Evolutionary conservation across 2,888 invertebrate genomes (phyloP), one percentile per base, ranked within the genome.

Genomic region (Microplitis deprimator): DNA sequence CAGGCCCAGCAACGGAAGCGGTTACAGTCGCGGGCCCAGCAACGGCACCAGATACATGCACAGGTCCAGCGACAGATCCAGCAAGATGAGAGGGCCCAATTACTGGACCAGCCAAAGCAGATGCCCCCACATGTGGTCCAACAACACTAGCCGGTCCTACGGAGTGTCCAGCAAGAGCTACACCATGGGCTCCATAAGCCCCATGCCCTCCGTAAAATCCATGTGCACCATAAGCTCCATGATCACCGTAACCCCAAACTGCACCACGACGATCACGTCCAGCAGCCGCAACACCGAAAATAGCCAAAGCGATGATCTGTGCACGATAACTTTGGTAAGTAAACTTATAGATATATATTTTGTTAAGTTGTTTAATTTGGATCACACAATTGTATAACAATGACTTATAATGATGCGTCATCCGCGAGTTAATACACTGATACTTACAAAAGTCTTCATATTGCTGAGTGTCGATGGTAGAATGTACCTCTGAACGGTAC

Each of bases 361-460:
- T 5, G 40, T 41, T 39, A 16, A 10, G 4, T 72, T 17, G 13
- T 40, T 71, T 38, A 50, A 20, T 59, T 73, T 29, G 29, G 3
- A 40, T 68, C 20, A 16, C 39, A 75, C 16, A 62, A 68, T 75
- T 40, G 6, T 60, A 41, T 61, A 6, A 13, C 39, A 61, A 65
- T 68, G 38, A 70, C 67, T 29, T 29, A 29, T 29, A 29, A 29
- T 29, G 29, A 29, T 29, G 29, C 2, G 29, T 29, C 29, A 29
- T 6, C 7, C 20, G 6, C 29, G 17, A 50, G 1, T 64, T 61
- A 10, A 16, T 68, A 29, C 73, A 79, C 73, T 79, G 77, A 80
- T 87, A 90, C 89, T 89, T 87, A 90, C 89, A 80, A 89, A 83
- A 84, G 84, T 85, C 84, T 89, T 90, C 89, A 90, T 90, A 83